Evolutionary conservation across 23 tunicate genomes (phyloP).

Genomic region (Corella eumyota): DNA sequence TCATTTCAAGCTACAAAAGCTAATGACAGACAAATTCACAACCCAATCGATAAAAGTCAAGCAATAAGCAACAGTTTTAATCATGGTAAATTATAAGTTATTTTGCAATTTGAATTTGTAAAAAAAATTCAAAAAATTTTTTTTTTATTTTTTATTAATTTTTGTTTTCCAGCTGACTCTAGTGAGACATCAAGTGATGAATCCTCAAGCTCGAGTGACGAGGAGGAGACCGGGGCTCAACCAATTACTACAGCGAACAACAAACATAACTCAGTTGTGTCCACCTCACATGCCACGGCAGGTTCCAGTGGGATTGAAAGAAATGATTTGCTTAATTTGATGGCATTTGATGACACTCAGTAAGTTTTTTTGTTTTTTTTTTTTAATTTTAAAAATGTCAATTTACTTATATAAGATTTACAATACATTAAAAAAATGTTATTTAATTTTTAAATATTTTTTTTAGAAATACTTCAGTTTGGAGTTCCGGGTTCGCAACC

Average conservation of each 20-base stretch:
- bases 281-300: constrained; percentile 8
- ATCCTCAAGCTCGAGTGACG: constrained; percentile 1
- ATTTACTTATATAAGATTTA: no score
- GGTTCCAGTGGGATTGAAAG: constrained; percentile 7
- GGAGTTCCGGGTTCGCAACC: constrained; percentile 32
- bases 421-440: background rate
- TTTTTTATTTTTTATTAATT: no score
- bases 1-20: constrained; percentile 6
- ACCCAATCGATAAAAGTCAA: no score
- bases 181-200: constrained; percentile 8
- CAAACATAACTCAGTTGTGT: constrained; percentile 1
- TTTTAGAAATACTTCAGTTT: constrained; percentile 25
- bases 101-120: no score
- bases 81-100: no score
- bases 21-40: no score
- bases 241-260: background rate
- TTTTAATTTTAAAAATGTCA: background rate
- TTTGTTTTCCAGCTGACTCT: no score
- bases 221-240: constrained; percentile 4
- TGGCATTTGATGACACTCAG: constrained; percentile 14
- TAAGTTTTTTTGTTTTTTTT: background rate
- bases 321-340: constrained; percentile 8
- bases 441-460: background rate
- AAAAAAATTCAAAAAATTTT: no score
- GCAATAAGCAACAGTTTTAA: no score